phyloP scores from a whole-genome alignment of 2,888 invertebrate species.

The Caenorhabditis sp. region DNA sequence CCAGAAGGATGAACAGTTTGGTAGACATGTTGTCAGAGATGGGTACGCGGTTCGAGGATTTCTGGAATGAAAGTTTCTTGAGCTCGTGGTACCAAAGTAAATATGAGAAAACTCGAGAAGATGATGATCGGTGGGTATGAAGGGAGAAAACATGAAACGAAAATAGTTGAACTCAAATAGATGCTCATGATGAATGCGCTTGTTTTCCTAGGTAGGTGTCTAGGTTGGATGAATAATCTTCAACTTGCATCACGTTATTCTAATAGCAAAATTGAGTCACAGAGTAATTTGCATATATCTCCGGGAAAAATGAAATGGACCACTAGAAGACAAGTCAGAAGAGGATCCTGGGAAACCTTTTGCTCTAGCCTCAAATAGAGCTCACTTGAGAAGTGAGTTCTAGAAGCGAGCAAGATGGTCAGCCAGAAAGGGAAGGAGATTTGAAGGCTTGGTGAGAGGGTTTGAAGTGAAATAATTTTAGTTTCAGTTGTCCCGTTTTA shows the following conservation, averaged over 20 bases:
- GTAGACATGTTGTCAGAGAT: slow-evolving; percentile 32
- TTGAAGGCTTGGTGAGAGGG: neutral
- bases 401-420: slow-evolving; percentile 25
- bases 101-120: neutral
- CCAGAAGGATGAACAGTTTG: slow-evolving; percentile 49
- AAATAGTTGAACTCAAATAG: slow-evolving; percentile 30
- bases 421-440: slow-evolving; percentile 21
- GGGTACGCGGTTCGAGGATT: slow-evolving; percentile 24
- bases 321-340: neutral
- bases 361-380: slow-evolving; percentile 15
- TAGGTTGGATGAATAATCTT: slow-evolving; percentile 7
- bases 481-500: slow-evolving; percentile 23
- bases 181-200: slow-evolving; percentile 37
- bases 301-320: neutral
- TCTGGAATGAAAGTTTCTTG: slow-evolving; percentile 9
- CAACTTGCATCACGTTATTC: slow-evolving; percentile 25
- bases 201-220: slow-evolving; percentile 23
- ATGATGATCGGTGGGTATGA: neutral
- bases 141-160: neutral
- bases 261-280: slow-evolving; percentile 22
- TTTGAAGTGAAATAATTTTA: slow-evolving; percentile 7
- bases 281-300: slow-evolving; percentile 15
- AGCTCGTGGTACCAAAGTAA: neutral
- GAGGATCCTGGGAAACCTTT: slow-evolving; percentile 1
- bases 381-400: slow-evolving; percentile 21